A percentile compares a stretch with the other conserved stretches of the same genome.
Evolutionary conservation across 2,797 vertebrate genomes (phyloP).

Genomic region (Pristis pectinata): DNA sequence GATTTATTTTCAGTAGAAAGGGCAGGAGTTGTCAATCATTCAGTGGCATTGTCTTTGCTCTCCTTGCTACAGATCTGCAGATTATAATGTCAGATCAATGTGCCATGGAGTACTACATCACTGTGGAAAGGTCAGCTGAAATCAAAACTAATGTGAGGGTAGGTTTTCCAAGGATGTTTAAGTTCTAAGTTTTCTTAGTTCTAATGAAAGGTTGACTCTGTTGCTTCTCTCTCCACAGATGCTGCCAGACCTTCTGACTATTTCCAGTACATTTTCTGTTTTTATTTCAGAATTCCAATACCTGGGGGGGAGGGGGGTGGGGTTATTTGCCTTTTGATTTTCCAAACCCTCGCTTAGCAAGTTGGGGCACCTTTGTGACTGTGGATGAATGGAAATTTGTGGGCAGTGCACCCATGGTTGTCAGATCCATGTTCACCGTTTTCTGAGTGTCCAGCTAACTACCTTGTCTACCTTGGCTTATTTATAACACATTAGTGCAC

Average conservation of each 20-base stretch:
- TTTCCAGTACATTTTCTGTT: too few relatives aligned
- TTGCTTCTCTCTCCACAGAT: too few relatives aligned
- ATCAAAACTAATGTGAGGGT: background rate
- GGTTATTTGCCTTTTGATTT: too few relatives aligned
- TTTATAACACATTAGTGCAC: background rate
- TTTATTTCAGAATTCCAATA: too few relatives aligned
- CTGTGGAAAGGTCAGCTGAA: background rate
- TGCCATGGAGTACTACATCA: too few relatives aligned
- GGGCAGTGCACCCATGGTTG: background rate
- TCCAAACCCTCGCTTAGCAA: background rate
- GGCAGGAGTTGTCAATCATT: background rate
- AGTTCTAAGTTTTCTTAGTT: too few relatives aligned
- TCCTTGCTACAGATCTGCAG: background rate
- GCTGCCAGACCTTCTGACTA: too few relatives aligned
- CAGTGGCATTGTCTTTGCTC: background rate
- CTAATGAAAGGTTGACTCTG: too few relatives aligned
- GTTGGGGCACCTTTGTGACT: background rate
- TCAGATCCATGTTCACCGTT: background rate
- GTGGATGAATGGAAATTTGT: background rate
- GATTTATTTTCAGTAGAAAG: background rate
- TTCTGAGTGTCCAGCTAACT: background rate
- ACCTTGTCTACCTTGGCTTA: background rate
- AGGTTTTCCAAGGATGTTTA: background rate
- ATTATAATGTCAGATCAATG: background rate
- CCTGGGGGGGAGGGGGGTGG: too few relatives aligned